Evolutionary conservation across 2,888 invertebrate genomes (phyloP), one percentile per base, ranked within the genome.

Genomic region (Ptilodon capucinus): DNA sequence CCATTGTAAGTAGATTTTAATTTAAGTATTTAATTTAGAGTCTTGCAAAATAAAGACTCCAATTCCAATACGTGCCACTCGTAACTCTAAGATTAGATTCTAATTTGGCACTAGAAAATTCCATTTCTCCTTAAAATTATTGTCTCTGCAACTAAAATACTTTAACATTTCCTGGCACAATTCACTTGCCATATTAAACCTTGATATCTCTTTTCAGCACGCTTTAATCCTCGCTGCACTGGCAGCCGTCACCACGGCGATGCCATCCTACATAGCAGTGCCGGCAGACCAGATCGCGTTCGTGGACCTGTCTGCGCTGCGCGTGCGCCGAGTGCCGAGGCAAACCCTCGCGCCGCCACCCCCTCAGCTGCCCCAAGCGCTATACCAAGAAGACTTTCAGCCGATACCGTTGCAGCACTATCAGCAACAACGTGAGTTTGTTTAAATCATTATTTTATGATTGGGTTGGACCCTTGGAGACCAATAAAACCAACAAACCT

Each of bases 271-370:
- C 84, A 92, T 93, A 54, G 93, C 93, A 14, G 92, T 93, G 16
- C 93, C 93, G 0, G 90, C 93, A 2, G 93, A 93, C 62, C 92
- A 92, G 69, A 87, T 93, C 52, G 92, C 93, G 42, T 90, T 93
- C 69, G 80, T 93, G 57, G 93, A 93, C 66, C 79, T 93, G 35
- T 84, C 84, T 16, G 85, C 86, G 1, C 40, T 88, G 47, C 73
- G 75, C 58, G 65, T 84, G 51, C 68, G 84, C 2, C 60, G 87
- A 6, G 81, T 86, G n/a, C 86, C 88, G 0, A 56, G 89, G 17
- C 87, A 86, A 67, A 81, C 82, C 1, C 74, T 86, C 25, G 55
- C 75, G 4, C 86, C 85, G 44, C 80, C 79, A 34, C 71, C 64
- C 11, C 68, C 54, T 11, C 71, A 65, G 42, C 50, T 68, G 0